Evolutionary conservation across 1,140 invertebrate species (phyloP), one percentile per base, ranked within the genome.

Genomic region (Brachionus rubens): DNA sequence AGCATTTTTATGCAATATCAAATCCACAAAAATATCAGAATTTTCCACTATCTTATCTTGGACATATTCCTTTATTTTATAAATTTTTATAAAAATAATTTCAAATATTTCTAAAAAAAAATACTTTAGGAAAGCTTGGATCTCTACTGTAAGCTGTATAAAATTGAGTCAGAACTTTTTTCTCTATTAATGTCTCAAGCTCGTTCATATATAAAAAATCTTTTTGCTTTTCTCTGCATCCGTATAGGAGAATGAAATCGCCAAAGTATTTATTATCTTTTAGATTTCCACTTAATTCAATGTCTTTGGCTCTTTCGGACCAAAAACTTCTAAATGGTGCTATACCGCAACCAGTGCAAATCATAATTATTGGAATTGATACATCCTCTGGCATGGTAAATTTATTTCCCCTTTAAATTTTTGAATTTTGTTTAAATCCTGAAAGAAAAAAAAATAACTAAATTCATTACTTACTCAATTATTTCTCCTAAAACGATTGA

Each of bases 31-130:
- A 84, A 93, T 90, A 59, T 94, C 90, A 50, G 89, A 88, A 82
- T 96, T 91, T 62, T 98, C 86, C 79, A 91, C 89, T 24, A 99
- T 85, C 65, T 97, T 85, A 87, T 99, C 92, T 77, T 95, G 94
- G 0, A 98, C 96, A 81, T 98, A 98, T 0, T 96, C 87, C 88
- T 95, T 62, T 33, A n/a, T 36, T 59, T 16, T 14, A 19, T 16
- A 59, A 36, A 19, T 46, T 14, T 2, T 7, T 3, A 14, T 46
- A 46, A 14, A 14, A 14, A 14, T 14, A 14, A 46, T 7, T 3
- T 7, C 3, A 16, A 7, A 14, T 46, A 7, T 7, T 46, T 14
- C 9, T 7, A 14, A 46, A 7, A 7, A 7, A 7, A 36, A 59
- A 36, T 36, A 65, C 59, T 21, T 65, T 65, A 24, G 90, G 88